These are phyloP conservation scores for Eupithecia insigniata DNA, from an alignment of 2,888 invertebrate species.

Conservation along the genomic window DNA sequence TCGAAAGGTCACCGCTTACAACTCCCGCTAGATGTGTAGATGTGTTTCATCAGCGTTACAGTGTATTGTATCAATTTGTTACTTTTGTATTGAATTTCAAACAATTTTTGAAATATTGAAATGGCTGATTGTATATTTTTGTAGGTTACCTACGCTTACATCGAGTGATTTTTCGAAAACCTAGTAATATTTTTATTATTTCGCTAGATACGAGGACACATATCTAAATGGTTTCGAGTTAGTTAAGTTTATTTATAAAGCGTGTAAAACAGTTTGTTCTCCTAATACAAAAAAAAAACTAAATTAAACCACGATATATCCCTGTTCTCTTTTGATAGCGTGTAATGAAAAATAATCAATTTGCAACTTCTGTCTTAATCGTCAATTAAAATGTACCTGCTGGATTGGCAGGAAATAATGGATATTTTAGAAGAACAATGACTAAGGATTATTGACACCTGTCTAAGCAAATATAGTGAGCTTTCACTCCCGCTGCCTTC, in stretches of 20 bases:
- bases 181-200: too few species aligned
- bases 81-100: neutral
- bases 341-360: neutral
- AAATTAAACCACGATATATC: neutral
- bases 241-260: too few species aligned
- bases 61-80: constrained; percentile 16
- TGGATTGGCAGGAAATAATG: too few species aligned
- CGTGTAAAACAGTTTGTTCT: too few species aligned
- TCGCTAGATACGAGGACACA: too few species aligned
- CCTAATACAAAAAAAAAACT: too few species aligned
- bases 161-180: neutral
- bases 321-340: neutral
- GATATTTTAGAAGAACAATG: too few species aligned
- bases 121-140: neutral
- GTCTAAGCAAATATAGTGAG: neutral
- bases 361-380: neutral
- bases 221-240: too few species aligned
- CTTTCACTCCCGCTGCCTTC: neutral
- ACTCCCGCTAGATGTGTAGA: constrained; percentile 23
- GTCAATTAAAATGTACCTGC: neutral
- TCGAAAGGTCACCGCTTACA: constrained; percentile 35
- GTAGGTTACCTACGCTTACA: neutral
- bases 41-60: constrained; percentile 20
- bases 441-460: neutral
- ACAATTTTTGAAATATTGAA: neutral